These are phyloP conservation scores for Megalonaias nervosa DNA, from an alignment of 1,140 invertebrate genomes.

Conservation along the genomic window DNA sequence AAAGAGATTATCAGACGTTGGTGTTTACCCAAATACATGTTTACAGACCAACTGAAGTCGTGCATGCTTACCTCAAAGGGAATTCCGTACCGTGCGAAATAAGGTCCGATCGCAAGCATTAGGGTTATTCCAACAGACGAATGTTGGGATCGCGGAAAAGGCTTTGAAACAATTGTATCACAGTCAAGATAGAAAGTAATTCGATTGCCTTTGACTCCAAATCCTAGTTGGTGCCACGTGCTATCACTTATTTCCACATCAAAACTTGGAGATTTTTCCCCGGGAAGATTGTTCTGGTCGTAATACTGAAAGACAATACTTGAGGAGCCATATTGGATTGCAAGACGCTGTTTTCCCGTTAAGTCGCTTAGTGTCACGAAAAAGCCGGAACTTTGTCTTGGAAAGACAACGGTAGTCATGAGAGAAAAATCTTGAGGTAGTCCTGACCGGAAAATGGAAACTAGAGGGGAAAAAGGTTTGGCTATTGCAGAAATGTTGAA, in stretches of 20 bases:
- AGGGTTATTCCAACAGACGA: slow-evolving; percentile 45
- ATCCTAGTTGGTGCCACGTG: slow-evolving; percentile 56
- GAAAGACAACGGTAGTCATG: slow-evolving; percentile 46
- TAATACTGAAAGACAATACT: slow-evolving; percentile 38
- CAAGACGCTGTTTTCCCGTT: slow-evolving; percentile 52
- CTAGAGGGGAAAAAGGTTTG: slow-evolving; percentile 50
- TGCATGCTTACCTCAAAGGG: slow-evolving; percentile 46
- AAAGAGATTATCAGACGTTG: no score
- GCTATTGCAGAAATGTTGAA: slow-evolving; percentile 52
- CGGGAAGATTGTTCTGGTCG: slow-evolving; percentile 37
- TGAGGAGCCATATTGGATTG: slow-evolving; percentile 36
- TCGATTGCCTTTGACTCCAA: slow-evolving; percentile 44
- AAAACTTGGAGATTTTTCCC: slow-evolving; percentile 43
- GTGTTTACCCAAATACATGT: no score
- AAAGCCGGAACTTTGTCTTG: slow-evolving; percentile 41
- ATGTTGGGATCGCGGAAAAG: slow-evolving; percentile 36
- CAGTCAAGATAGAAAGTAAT: slow-evolving; percentile 60
- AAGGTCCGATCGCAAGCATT: slow-evolving; percentile 59
- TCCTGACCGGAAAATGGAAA: slow-evolving; percentile 42
- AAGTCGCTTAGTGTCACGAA: slow-evolving; percentile 60
- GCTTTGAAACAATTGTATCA: slow-evolving; percentile 41
- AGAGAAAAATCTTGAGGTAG: slow-evolving; percentile 62
- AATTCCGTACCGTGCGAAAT: slow-evolving; percentile 50
- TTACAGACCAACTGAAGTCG: no score
- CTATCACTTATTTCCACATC: slow-evolving; percentile 41